Conservation (phyloP, 2,888 invertebrate genomes). For the Pandemis corylana region DNA sequence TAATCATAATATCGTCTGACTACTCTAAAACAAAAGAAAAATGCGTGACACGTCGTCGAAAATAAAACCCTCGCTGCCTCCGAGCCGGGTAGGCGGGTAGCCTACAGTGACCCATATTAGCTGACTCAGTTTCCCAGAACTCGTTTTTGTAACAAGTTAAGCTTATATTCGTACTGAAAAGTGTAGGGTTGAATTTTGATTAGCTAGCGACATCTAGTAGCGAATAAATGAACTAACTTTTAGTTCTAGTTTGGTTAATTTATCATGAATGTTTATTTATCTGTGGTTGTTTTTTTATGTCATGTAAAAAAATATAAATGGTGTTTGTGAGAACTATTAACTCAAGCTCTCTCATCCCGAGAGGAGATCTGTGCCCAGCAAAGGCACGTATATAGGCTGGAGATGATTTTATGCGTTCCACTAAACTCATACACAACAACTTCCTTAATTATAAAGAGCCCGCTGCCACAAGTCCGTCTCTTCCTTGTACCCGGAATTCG, state of each 20-base stretch:
- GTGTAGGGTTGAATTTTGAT: constrained; percentile 15
- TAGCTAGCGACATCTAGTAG: background rate
- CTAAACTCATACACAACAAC: too few relatives aligned
- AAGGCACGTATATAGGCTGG: too few relatives aligned
- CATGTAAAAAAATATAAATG: too few relatives aligned
- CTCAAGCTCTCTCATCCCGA: too few relatives aligned
- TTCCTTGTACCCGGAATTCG: too few relatives aligned
- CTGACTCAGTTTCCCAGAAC: constrained; percentile 16
- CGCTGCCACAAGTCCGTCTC: too few relatives aligned
- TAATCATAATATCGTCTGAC: constrained; percentile 43
- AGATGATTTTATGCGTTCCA: too few relatives aligned
- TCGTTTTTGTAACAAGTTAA: constrained; percentile 1
- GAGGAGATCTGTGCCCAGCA: too few relatives aligned
- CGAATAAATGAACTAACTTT: background rate
- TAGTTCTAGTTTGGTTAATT: too few relatives aligned
- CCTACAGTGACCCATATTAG: constrained; percentile 25
- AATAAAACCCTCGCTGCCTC: constrained; percentile 48
- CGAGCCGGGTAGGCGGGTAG: background rate
- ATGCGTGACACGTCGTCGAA: constrained; percentile 49
- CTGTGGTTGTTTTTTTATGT: too few relatives aligned
- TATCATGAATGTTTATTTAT: too few relatives aligned
- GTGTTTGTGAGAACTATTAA: too few relatives aligned
- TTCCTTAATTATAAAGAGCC: background rate
- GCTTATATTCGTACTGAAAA: background rate
- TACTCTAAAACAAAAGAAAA: constrained; percentile 47